Conservation (phyloP, 1,140 invertebrate species). For the Drosophila pectinifera region DNA sequence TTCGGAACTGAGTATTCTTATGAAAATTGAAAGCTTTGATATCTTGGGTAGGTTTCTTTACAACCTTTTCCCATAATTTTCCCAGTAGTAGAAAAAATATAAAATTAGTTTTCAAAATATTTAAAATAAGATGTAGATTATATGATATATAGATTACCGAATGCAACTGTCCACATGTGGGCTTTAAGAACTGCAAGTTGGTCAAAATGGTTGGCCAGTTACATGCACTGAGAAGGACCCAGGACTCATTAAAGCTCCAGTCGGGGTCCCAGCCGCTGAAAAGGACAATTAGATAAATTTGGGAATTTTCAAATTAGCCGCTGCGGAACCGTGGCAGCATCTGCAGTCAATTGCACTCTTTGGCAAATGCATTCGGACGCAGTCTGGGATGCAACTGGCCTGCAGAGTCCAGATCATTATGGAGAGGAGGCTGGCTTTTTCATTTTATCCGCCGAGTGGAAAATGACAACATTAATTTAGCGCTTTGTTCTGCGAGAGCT, state of each 20-base stretch:
- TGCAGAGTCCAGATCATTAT: constrained; percentile 38
- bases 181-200: constrained; percentile 10
- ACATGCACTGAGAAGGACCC: background rate
- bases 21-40: no score
- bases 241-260: constrained; percentile 34
- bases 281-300: constrained; percentile 73
- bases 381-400: constrained; percentile 44
- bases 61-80: no score
- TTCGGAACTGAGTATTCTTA: no score
- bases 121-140: no score
- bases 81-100: background rate
- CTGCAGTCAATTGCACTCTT: constrained; percentile 75
- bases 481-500: constrained; percentile 70
- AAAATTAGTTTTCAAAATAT: background rate
- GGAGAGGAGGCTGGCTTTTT: constrained; percentile 53
- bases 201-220: background rate
- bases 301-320: constrained; percentile 74
- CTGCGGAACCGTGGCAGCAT: constrained; percentile 69
- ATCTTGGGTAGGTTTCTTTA: no score
- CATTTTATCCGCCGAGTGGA: constrained; percentile 79
- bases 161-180: no score
- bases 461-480: constrained; percentile 84
- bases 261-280: constrained; percentile 3
- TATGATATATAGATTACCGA: no score
- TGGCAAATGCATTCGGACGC: constrained; percentile 50